Base-by-base conservation (phyloP, 2,888 invertebrate genomes). In the Boloria selene region DNA sequence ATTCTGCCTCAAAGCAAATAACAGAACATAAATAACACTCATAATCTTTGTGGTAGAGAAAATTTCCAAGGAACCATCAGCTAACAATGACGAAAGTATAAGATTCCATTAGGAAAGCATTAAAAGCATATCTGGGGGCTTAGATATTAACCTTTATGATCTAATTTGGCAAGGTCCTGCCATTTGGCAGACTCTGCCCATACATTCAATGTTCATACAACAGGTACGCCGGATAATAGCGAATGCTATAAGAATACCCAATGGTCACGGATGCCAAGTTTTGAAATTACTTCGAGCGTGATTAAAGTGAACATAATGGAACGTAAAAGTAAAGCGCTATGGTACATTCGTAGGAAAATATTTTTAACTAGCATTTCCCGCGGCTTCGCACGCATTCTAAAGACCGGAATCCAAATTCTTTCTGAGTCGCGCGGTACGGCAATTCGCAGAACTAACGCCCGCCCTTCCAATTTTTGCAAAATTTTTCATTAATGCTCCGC, bases 71-170 rank as follows among this genome's bases (percentile, higher is more conserved):
- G 42, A 38, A 63, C 18, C 52, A 64, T 64, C 51, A 47, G 14
- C 64, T 45, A 52, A 64, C 70, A 68, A 63, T 70, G 49, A 54
- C 52, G 18, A 51, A 45, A 16, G 66, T 59, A 65, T 67, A 68
- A 74, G 70, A 74, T 70, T 73, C 72, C 74, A 72, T 75, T 71
- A 74, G 61, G 31, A 38, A 59, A 55, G 59, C 68, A 64, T 69
- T 66, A 65, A 61, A 70, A 66, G 75, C 76, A 73, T 74, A 75
- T 76, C 70, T 69, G 71, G 72, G 67, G 73, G 74, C 79, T 76
- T 77, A 76, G 83, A 81, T 82, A 81, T 88, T 87, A 87, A 88
- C 89, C 89, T 89, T 87, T 85, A 89, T 79, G 85, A 84, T 81
- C 78, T 84, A 84, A 87, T 89, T 89, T 89, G 89, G 89, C 89